Base-by-base conservation (phyloP, 2,113 vertebrate genomes). In the Catharus bicknelli region DNA sequence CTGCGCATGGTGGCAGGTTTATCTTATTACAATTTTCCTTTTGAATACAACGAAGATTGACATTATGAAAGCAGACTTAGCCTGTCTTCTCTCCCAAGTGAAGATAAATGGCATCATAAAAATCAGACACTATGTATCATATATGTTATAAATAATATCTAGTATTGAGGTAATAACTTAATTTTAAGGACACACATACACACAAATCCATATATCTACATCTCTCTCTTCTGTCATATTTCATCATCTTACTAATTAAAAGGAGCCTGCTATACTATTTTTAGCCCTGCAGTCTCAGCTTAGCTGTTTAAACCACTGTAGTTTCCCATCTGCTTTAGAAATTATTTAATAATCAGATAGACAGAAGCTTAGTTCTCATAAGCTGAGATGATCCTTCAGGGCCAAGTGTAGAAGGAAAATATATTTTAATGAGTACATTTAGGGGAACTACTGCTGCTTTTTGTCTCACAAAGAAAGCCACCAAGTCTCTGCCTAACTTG, bases 171-270 rank as follows among this genome's bases (percentile, higher is more conserved):
- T 95, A 94, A 94, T 96, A 96, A 96, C 93, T 92, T 96, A 94
- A 96, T 95, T 94, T 94, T 95, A 94, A 95, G 91, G 94, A 95
- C 87, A 94, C 63, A 92, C 70, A 85, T 74, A 86, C 89, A 96
- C 84, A 94, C 58, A 81, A 90, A 93, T 94, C 90, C 79, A 94
- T 95, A 90, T 88, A 95, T 94, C 94, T 95, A 86, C 72, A 88
- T 94, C 75, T 93, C 79, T 92, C 74, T 95, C 75, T 92, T 94
- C 91, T 96, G 95, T 95, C 96, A 83, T 95, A 91, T 92, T 91
- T 95, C 85, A 96, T 96, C 90, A 94, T 95, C 90, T 91, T 88
- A 22, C 91, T 96, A 96, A 96, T 96, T 96, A 96, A 96, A 96
- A 96, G 91, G 68, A 94, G 79, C 45, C 85, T 88, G 50, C 68